A percentile compares a stretch with the other conserved stretches of the same genome.
Evolutionary conservation across 2,888 invertebrate species (phyloP).

Genomic region (Beris morrisii): DNA sequence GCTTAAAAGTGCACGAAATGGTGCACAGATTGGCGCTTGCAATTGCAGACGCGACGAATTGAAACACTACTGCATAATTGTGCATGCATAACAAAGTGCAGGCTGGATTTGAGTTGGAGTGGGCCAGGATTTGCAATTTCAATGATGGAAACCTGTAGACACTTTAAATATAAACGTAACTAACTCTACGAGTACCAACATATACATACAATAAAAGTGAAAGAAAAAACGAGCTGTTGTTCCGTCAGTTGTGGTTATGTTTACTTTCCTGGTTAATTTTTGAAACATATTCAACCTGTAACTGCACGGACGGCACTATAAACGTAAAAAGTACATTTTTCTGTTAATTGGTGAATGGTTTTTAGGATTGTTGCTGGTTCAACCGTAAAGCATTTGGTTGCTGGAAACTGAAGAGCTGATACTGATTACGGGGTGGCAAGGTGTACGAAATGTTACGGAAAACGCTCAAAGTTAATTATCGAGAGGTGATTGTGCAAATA

Average conservation of each 20-base stretch:
- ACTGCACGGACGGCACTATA: not conserved
- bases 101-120: not conserved
- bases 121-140: slow-evolving; percentile 2
- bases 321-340: slow-evolving; percentile 12
- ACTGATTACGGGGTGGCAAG: not conserved
- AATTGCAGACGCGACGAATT: slow-evolving; percentile 18
- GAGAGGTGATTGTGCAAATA: slow-evolving; percentile 28
- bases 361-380: not conserved
- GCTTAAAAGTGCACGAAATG: slow-evolving; percentile 8
- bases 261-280: slow-evolving; percentile 12
- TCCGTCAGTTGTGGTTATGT: too few species aligned
- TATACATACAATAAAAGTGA: too few species aligned
- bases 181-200: too few species aligned
- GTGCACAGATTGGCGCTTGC: slow-evolving; percentile 30
- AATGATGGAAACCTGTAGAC: slow-evolving; percentile 5
- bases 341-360: slow-evolving; percentile 12
- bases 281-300: not conserved
- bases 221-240: too few species aligned
- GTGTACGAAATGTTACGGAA: slow-evolving; percentile 25
- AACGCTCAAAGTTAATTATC: slow-evolving; percentile 25
- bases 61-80: slow-evolving; percentile 26
- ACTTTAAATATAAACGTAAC: not conserved
- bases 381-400: not conserved
- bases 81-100: slow-evolving; percentile 26
- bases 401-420: not conserved